Evolutionary conservation across 2,888 invertebrate species (phyloP).

Genomic region (Calliopum simillimum): DNA sequence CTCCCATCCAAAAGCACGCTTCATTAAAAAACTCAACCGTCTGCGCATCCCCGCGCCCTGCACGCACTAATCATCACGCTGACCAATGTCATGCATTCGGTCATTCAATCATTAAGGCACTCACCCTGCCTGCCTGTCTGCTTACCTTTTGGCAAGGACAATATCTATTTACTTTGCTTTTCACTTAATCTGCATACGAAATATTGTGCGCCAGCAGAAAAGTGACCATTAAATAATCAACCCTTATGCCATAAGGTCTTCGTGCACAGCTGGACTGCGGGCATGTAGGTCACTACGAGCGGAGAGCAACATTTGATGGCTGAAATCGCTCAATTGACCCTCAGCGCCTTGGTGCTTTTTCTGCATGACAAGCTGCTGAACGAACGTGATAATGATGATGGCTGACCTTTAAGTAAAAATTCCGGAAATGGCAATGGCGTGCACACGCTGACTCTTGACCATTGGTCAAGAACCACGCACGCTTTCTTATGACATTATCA

Average conservation of each 20-base stretch:
- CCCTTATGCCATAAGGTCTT: constrained; percentile 35
- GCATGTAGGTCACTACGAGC: constrained; percentile 27
- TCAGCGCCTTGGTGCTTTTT: background rate
- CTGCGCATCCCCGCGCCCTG: constrained; percentile 37
- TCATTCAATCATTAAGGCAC: constrained; percentile 42
- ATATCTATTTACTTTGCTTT: constrained; percentile 6
- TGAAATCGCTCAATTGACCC: constrained; percentile 38
- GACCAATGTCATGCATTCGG: constrained; percentile 57
- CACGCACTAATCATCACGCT: constrained; percentile 58
- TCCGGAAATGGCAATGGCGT: constrained; percentile 56
- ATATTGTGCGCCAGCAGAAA: constrained; percentile 48
- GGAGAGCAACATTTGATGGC: background rate
- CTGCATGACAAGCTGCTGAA: constrained; percentile 42
- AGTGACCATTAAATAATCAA: constrained; percentile 32
- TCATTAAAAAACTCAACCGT: constrained; percentile 9
- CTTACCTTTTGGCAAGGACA: constrained; percentile 9
- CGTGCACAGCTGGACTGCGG: constrained; percentile 49
- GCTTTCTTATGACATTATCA: constrained; percentile 37
- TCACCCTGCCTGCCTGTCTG: constrained; percentile 11
- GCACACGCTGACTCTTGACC: constrained; percentile 63
- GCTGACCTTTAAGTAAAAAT: constrained; percentile 57
- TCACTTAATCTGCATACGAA: constrained; percentile 57
- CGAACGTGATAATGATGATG: constrained; percentile 63
- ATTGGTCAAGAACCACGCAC: constrained; percentile 57
- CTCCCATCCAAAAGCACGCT: constrained; percentile 53